Evolutionary conservation across 2,888 invertebrate species (phyloP).

Genomic region (Drosophila anceps): DNA sequence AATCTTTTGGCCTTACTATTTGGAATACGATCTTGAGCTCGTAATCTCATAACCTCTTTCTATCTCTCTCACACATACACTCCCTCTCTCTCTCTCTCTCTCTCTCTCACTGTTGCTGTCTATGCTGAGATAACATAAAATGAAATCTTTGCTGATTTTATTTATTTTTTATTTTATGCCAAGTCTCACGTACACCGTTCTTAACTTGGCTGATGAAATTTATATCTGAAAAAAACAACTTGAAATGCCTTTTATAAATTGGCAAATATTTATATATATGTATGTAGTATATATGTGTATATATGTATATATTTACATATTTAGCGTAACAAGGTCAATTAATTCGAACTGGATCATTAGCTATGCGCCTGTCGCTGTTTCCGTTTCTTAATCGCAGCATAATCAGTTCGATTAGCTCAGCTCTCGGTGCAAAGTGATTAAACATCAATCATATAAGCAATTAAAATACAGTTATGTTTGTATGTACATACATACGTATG

Average conservation of each 20-base stretch:
- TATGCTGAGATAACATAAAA: constrained; percentile 14
- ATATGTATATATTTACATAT: background rate
- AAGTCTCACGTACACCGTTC: constrained; percentile 27
- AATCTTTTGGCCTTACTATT: background rate
- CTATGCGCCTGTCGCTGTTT: constrained; percentile 40
- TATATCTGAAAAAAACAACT: constrained; percentile 33
- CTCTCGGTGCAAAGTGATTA: constrained; percentile 34
- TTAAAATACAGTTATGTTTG: constrained; percentile 11
- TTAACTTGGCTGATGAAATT: constrained; percentile 57
- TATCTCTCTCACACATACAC: background rate
- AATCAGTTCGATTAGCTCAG: constrained; percentile 38
- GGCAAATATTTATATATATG: background rate
- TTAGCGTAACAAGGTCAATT: constrained; percentile 38
- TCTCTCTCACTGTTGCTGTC: background rate
- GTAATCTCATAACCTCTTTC: constrained; percentile 3
- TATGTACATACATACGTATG: background rate
- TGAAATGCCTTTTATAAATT: constrained; percentile 12
- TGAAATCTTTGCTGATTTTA: constrained; percentile 7
- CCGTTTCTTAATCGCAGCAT: constrained; percentile 47
- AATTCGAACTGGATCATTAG: constrained; percentile 45
- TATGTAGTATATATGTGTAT: background rate
- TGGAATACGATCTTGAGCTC: constrained; percentile 1
- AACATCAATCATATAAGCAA: constrained; percentile 17
- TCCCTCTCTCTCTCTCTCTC: background rate
- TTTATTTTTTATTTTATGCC: background rate